These are phyloP conservation scores for Drosophila formosana DNA, from an alignment of 2,888 invertebrate species.

Conservation along the genomic window DNA sequence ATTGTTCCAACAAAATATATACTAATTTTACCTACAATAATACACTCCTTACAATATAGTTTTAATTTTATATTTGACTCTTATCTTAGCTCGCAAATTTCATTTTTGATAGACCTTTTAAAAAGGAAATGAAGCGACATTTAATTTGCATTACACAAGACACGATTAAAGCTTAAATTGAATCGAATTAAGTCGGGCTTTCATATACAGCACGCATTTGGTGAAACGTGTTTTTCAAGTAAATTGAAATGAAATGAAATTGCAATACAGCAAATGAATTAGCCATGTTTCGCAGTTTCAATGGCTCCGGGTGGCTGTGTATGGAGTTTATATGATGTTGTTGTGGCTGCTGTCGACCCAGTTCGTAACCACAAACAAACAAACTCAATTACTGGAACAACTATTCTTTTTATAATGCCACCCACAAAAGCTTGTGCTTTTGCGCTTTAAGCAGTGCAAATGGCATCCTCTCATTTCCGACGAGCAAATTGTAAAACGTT, in stretches of 20 bases:
- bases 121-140: background rate
- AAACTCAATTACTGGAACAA: conserved; percentile 62
- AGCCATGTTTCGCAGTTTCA: conserved; percentile 13
- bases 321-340: conserved; percentile 16
- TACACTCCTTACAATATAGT: too few species aligned
- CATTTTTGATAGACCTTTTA: background rate
- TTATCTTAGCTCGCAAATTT: background rate
- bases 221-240: conserved; percentile 1
- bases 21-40: too few species aligned
- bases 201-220: background rate
- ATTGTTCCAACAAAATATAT: too few species aligned
- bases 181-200: background rate
- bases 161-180: background rate
- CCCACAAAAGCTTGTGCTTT: conserved; percentile 42
- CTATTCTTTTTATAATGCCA: conserved; percentile 60
- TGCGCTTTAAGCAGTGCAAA: conserved; percentile 40
- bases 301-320: background rate
- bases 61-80: too few species aligned
- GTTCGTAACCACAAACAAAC: conserved; percentile 57
- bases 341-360: conserved; percentile 34
- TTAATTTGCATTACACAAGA: conserved; percentile 1
- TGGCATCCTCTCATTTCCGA: conserved; percentile 37
- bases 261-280: conserved; percentile 29
- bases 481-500: conserved; percentile 53
- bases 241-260: conserved; percentile 12